A percentile compares a stretch with the other conserved stretches of the same genome.
phyloP scores from a whole-genome alignment of 2,888 invertebrate species.

The Pollenia labialis region DNA sequence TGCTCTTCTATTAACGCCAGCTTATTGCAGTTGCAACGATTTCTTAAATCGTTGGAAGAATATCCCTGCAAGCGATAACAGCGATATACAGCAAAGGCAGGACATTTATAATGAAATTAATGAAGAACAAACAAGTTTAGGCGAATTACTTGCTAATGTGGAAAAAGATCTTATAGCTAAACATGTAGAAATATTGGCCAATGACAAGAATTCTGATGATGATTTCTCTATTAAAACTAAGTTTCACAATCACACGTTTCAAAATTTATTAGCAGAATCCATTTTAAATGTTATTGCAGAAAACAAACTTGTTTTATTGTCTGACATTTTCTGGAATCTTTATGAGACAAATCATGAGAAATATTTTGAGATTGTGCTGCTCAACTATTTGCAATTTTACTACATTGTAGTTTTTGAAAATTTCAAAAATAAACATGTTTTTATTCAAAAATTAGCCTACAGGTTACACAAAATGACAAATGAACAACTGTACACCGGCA shows the following conservation, averaged over 20 bases:
- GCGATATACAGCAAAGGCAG: slow-evolving; percentile 38
- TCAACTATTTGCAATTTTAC: slow-evolving; percentile 25
- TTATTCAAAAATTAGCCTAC: slow-evolving; percentile 14
- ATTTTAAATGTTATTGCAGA: background rate
- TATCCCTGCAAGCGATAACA: slow-evolving; percentile 14
- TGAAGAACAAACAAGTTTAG: slow-evolving; percentile 33
- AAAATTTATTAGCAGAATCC: slow-evolving; percentile 29
- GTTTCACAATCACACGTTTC: slow-evolving; percentile 13
- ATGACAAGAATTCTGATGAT: background rate
- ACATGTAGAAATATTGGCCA: slow-evolving; percentile 33
- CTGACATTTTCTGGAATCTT: slow-evolving; percentile 29
- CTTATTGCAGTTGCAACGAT: background rate
- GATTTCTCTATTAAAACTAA: background rate
- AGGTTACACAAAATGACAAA: slow-evolving; percentile 38
- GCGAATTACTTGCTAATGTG: slow-evolving; percentile 10
- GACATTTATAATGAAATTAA: slow-evolving; percentile 13
- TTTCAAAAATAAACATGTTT: slow-evolving; percentile 6
- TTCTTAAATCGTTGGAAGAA: slow-evolving; percentile 33
- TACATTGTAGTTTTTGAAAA: background rate
- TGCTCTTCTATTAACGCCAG: too few species aligned
- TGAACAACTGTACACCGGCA: background rate
- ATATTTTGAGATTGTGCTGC: slow-evolving; percentile 41
- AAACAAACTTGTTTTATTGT: background rate
- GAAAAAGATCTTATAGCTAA: slow-evolving; percentile 42
- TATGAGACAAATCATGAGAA: slow-evolving; percentile 8